A percentile compares a stretch with the other conserved stretches of the same genome.
Evolutionary conservation across 2,797 vertebrate species (phyloP).

Genomic region (Bryconaethiops microstoma): DNA sequence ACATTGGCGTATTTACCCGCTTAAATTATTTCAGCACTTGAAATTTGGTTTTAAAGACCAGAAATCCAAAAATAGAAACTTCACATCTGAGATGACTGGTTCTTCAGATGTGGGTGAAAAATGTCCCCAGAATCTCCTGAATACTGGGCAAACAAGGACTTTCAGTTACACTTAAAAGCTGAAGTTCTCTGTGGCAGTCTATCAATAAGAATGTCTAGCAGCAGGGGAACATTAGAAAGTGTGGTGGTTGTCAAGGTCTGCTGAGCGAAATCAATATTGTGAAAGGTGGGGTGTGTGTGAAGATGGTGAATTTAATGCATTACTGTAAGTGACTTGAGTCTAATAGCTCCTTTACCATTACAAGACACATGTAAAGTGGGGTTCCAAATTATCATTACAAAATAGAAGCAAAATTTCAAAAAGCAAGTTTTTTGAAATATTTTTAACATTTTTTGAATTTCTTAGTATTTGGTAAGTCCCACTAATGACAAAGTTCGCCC

Average conservation of each 20-base stretch:
- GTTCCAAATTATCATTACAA: no score
- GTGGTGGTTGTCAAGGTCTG: constrained; percentile 17
- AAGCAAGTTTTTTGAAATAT: no score
- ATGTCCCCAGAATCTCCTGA: neutral
- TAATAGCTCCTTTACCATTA: neutral
- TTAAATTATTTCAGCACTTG: no score
- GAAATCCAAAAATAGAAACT: no score
- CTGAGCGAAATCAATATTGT: constrained; percentile 30
- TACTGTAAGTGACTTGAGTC: constrained; percentile 28
- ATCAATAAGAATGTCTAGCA: constrained; percentile 18
- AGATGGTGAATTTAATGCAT: constrained; percentile 14
- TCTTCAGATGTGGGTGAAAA: neutral
- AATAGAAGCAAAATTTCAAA: no score
- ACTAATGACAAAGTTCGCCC: no score
- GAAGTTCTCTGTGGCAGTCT: neutral
- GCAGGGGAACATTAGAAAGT: constrained; percentile 21
- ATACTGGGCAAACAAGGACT: neutral
- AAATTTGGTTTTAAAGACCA: no score
- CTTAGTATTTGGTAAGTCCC: no score
- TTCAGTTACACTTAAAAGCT: constrained; percentile 12
- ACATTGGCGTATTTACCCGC: no score
- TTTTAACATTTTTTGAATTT: no score
- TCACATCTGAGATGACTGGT: no score
- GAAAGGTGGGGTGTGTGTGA: constrained; percentile 20
- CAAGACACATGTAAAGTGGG: neutral